These are phyloP conservation scores for Arctopsyche grandis DNA, from an alignment of 1,140 invertebrate species.

Conservation along the genomic window DNA sequence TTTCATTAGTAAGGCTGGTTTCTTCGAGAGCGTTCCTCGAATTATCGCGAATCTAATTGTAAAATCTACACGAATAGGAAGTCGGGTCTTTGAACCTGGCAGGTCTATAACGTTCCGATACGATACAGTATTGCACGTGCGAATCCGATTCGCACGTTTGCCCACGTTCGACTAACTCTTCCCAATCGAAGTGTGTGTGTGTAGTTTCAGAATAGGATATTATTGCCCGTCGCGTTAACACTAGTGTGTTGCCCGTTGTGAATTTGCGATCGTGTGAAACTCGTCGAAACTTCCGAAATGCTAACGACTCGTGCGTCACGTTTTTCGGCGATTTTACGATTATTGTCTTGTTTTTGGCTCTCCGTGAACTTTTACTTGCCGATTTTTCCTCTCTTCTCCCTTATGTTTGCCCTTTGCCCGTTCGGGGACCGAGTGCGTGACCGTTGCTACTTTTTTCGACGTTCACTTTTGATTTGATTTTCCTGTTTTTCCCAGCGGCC, in stretches of 20 bases:
- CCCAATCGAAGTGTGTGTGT: too few relatives aligned
- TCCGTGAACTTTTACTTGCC: neutral
- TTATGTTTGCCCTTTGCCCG: neutral
- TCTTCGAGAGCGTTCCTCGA: too few relatives aligned
- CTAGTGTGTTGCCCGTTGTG: neutral
- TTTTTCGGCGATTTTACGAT: conserved; percentile 29
- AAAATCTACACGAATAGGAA: too few relatives aligned
- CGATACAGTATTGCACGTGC: too few relatives aligned
- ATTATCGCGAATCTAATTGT: too few relatives aligned
- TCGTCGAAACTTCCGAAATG: conserved; percentile 18
- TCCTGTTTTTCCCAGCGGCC: neutral
- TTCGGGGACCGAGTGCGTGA: conserved; percentile 1
- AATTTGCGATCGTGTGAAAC: neutral
- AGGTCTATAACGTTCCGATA: too few relatives aligned
- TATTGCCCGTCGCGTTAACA: neutral
- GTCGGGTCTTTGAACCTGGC: too few relatives aligned
- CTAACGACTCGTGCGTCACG: conserved; percentile 23
- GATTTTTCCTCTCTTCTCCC: neutral
- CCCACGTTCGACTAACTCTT: too few relatives aligned
- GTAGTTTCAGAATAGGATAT: too few relatives aligned
- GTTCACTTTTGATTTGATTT: conserved; percentile 10
- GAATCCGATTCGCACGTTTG: too few relatives aligned
- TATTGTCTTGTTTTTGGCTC: conserved; percentile 18
- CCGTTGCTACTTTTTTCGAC: neutral
- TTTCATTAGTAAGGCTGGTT: too few relatives aligned